Base-by-base conservation (phyloP, 1,140 invertebrate species). In the Cepaea nemoralis region DNA sequence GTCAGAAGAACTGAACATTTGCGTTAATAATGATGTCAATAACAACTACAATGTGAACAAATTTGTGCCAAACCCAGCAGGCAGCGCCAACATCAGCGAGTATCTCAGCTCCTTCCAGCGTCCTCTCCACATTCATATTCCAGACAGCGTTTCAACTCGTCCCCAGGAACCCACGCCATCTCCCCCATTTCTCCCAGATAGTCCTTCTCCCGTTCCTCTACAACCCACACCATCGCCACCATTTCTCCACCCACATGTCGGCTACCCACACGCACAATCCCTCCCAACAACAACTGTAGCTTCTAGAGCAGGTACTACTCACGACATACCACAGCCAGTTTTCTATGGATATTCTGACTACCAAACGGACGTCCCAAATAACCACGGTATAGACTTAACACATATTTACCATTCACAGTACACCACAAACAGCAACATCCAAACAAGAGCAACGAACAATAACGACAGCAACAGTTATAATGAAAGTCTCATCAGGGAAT, bases 51-150 rank as follows among this genome's bases (percentile, higher is more conserved):
- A 45, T 19, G 19, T 19, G n/a, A 55, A 55, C 22, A 55, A 55
- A 55, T 2, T 14, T 55, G 50, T 55, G 5, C n/a, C 50, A 10
- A 45, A 45, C 16, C 42, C 42, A 45, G 59, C 6, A 55, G 14
- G 27, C 76, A 67, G 31, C 33, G 67, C 59, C 59, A 55, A 69
- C 35, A 69, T 40, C 48, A 55, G 45, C 48, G 42, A 35, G 19
- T 50, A 79, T 27, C 39, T 67, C 35, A 55, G 24, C n/a, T 45
- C 35, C 10, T 67, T 48, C 63, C 39, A 79, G 63, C 59, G n/a
- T 31, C 77, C 77, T 48, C 42, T 79, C 1, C 77, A 79, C 31
- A 79, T 79, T 19, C 27, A 79, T 31, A 79, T 79, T 22, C 77
- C 77, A 35, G 77, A 69, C 37, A 40, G 12, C 6, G 19, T 35